Conservation (phyloP, 2,888 invertebrate genomes). For the Dione juno region DNA sequence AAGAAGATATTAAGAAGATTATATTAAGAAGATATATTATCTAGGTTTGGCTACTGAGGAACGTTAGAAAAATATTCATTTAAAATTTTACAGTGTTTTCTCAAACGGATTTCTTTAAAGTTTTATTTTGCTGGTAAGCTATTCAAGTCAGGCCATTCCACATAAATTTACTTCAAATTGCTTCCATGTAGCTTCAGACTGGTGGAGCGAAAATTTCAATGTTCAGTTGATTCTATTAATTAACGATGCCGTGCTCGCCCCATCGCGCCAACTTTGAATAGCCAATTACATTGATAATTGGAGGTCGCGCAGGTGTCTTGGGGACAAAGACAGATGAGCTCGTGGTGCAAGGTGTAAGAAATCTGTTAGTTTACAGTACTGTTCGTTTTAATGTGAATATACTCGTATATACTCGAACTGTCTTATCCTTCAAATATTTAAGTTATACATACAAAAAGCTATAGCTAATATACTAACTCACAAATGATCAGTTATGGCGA, state of each 20-base stretch:
- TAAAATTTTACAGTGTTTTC: conserved; percentile 14
- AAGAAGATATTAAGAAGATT: not conserved
- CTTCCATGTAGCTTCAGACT: conserved; percentile 56
- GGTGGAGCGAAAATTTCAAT: conserved; percentile 77
- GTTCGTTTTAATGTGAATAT: not conserved
- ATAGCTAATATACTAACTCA: too few species aligned
- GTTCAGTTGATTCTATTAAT: conserved; percentile 80
- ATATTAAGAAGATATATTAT: not conserved
- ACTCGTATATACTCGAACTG: not conserved
- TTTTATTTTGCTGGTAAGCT: conserved; percentile 35
- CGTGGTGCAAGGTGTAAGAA: conserved; percentile 45
- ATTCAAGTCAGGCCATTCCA: conserved; percentile 53
- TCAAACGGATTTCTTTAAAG: conserved; percentile 31
- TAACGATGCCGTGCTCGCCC: conserved; percentile 72
- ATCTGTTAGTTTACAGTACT: not conserved
- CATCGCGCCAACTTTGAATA: conserved; percentile 76
- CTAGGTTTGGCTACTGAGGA: not conserved
- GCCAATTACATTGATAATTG: conserved; percentile 83
- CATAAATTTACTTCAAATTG: conserved; percentile 59
- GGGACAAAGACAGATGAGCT: conserved; percentile 60
- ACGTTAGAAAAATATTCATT: conserved; percentile 13
- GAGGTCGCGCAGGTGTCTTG: conserved; percentile 77
- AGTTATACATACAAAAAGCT: too few species aligned
- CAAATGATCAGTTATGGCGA: too few species aligned
- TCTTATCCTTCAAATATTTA: too few species aligned